Evolutionary conservation across 2,113 vertebrate genomes (phyloP).

Genomic region (Vanacampus margaritifer): DNA sequence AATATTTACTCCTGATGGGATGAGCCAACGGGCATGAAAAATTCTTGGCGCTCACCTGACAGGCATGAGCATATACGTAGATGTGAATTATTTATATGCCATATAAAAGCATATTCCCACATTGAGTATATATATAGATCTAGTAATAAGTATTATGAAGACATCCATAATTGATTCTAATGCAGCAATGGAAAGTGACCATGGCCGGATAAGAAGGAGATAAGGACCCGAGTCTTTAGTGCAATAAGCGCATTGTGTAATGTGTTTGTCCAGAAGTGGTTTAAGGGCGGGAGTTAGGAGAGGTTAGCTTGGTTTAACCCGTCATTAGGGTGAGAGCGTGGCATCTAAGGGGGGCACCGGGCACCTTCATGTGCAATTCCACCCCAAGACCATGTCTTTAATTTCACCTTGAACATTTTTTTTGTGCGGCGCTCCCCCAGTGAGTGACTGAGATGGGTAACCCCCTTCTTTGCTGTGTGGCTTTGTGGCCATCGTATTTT

Average conservation of each 20-base stretch:
- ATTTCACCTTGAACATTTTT: slow-evolving; percentile 63
- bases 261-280: slow-evolving; percentile 28
- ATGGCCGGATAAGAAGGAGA: slow-evolving; percentile 25
- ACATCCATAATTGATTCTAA: slow-evolving; percentile 52
- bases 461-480: slow-evolving; percentile 58
- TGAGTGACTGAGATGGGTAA: slow-evolving; percentile 26
- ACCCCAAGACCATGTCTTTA: slow-evolving; percentile 59
- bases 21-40: background rate
- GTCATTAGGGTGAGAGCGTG: slow-evolving; percentile 59
- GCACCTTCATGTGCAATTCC: slow-evolving; percentile 67
- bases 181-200: slow-evolving; percentile 24
- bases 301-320: slow-evolving; percentile 43
- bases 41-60: background rate
- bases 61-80: background rate
- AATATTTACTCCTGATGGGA: background rate
- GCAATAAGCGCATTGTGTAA: slow-evolving; percentile 38
- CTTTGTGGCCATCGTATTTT: slow-evolving; percentile 61
- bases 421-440: slow-evolving; percentile 42
- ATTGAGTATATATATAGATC: background rate
- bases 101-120: background rate
- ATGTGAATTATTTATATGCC: slow-evolving; percentile 6
- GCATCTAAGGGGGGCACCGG: slow-evolving; percentile 53
- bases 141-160: slow-evolving; percentile 13
- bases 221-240: slow-evolving; percentile 26
- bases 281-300: slow-evolving; percentile 3